Conservation (phyloP, 1,140 invertebrate species). For the Rhysida immarginata region DNA sequence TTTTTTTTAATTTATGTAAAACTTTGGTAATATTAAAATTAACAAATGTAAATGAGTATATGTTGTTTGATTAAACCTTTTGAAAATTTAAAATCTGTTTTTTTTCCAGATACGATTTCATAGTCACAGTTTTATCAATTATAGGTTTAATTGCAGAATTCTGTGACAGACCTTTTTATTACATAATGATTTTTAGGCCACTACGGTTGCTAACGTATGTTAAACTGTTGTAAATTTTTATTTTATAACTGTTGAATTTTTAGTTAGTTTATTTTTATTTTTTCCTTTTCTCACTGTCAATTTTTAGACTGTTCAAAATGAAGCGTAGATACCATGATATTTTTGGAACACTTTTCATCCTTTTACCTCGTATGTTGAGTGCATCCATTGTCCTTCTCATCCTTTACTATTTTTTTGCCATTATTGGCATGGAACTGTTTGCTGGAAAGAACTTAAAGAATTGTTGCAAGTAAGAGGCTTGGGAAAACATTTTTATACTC, state of each 20-base stretch:
- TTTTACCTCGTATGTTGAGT: constrained; percentile 53
- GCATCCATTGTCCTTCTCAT: constrained; percentile 67
- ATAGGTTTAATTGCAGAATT: constrained; percentile 27
- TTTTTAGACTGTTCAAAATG: constrained; percentile 40
- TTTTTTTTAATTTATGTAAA: too few relatives aligned
- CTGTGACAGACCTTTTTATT: constrained; percentile 27
- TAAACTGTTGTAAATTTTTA: background rate
- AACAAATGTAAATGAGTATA: too few relatives aligned
- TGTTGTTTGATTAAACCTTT: too few relatives aligned
- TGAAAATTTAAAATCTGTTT: background rate
- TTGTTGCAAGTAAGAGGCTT: constrained; percentile 67
- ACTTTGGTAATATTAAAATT: too few relatives aligned
- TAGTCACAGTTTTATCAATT: constrained; percentile 27
- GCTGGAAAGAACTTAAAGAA: constrained; percentile 56
- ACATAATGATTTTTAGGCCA: constrained; percentile 28
- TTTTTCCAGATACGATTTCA: constrained; percentile 29
- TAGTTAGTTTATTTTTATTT: background rate
- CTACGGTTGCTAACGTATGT: constrained; percentile 29
- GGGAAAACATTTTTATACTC: background rate
- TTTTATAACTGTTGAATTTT: background rate
- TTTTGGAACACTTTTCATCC: constrained; percentile 69
- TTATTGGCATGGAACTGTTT: constrained; percentile 82
- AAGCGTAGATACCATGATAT: constrained; percentile 78
- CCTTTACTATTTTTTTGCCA: constrained; percentile 80
- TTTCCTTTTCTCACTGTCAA: constrained; percentile 2